Evolutionary conservation across 2,888 invertebrate species (phyloP).

Genomic region (Melolontha melolontha): DNA sequence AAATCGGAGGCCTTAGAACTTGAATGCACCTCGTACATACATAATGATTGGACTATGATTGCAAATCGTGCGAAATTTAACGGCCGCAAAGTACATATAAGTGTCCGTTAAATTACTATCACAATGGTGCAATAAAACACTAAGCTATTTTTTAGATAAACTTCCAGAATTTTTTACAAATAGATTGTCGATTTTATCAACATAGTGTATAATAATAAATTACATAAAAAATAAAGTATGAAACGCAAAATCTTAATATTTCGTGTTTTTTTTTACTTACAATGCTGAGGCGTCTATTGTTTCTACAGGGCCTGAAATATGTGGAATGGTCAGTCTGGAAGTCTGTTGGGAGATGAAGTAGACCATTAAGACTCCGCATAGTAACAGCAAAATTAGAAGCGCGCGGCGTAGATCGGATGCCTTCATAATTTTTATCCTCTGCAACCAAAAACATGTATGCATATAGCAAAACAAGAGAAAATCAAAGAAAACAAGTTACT

Average conservation of each 20-base stretch:
- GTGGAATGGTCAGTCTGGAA: constrained; percentile 44
- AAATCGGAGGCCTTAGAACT: too few relatives aligned
- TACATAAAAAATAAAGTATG: neutral
- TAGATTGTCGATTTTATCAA: too few relatives aligned
- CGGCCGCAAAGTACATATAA: too few relatives aligned
- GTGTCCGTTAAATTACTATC: too few relatives aligned
- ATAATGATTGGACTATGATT: too few relatives aligned
- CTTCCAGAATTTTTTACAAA: neutral
- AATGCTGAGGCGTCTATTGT: constrained; percentile 18
- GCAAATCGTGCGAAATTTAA: too few relatives aligned
- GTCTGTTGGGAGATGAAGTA: constrained; percentile 67
- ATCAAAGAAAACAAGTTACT: too few relatives aligned
- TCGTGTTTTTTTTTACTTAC: constrained; percentile 35
- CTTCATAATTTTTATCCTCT: constrained; percentile 65
- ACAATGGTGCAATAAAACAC: too few relatives aligned
- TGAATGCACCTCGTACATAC: too few relatives aligned
- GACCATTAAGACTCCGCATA: constrained; percentile 67
- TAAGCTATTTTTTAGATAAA: too few relatives aligned
- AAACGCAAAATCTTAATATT: neutral
- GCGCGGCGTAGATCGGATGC: constrained; percentile 69
- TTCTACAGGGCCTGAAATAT: constrained; percentile 17
- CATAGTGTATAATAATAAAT: too few relatives aligned
- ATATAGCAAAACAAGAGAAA: too few relatives aligned
- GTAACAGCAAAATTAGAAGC: constrained; percentile 68
- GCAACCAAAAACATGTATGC: constrained; percentile 49